phyloP scores from a whole-genome alignment of 2,888 invertebrate species.

The Peribatodes rhomboidaria region DNA sequence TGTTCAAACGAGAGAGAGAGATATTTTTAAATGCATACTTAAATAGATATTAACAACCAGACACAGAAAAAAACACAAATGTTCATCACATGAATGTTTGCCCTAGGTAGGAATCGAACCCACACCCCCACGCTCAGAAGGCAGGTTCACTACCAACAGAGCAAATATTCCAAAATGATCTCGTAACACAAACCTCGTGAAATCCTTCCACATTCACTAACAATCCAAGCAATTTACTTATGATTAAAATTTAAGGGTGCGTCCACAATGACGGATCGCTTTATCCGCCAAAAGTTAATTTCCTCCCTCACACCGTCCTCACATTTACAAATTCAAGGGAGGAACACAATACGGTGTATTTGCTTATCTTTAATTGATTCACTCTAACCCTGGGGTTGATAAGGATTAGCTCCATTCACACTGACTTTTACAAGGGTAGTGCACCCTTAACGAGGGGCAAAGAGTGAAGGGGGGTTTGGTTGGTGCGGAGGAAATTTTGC shows the following conservation, averaged over 20 bases:
- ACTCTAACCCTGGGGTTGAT: conserved; percentile 79
- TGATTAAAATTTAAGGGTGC: conserved; percentile 64
- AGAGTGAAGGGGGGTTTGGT: conserved; percentile 52
- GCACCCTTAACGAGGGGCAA: conserved; percentile 76
- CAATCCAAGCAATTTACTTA: conserved; percentile 69
- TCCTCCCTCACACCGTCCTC: conserved; percentile 65
- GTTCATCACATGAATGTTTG: too few species aligned
- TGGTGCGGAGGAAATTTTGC: conserved; percentile 36
- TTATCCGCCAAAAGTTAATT: conserved; percentile 81
- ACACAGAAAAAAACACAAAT: too few species aligned
- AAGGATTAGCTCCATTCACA: conserved; percentile 86
- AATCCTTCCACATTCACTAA: conserved; percentile 36
- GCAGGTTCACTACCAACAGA: too few species aligned
- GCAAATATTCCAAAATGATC: neutral
- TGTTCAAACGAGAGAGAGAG: too few species aligned
- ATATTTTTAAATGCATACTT: too few species aligned
- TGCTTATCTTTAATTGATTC: conserved; percentile 87
- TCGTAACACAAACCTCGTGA: conserved; percentile 26
- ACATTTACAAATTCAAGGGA: conserved; percentile 79
- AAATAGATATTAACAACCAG: too few species aligned
- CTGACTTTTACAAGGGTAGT: conserved; percentile 85
- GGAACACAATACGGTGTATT: conserved; percentile 79
- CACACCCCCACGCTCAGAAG: too few species aligned
- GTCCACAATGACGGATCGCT: conserved; percentile 76
- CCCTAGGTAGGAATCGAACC: too few species aligned